Percentiles rank a stretch among this genome's conserved stretches.
phyloP scores from a whole-genome alignment of 1,140 invertebrate genomes.

The Drosophila pandora region DNA sequence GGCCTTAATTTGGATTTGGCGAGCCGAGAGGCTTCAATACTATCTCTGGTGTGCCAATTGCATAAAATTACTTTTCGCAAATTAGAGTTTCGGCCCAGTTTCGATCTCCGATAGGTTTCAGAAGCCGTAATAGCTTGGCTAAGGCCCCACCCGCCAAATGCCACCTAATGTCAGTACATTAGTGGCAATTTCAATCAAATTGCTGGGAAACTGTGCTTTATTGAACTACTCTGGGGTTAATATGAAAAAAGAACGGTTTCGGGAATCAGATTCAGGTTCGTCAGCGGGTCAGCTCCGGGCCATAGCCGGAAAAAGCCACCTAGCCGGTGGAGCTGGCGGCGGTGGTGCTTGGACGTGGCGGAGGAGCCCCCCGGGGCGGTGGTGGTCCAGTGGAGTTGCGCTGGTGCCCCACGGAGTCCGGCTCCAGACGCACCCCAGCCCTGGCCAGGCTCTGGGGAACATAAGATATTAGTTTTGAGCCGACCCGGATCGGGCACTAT shows the following conservation, averaged over 20 bases:
- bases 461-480: neutral
- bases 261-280: neutral
- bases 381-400: slow-evolving; percentile 32
- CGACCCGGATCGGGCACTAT: neutral
- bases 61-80: neutral
- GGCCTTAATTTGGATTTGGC: slow-evolving; percentile 19
- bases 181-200: too few relatives aligned
- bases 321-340: slow-evolving; percentile 40
- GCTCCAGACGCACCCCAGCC: slow-evolving; percentile 20
- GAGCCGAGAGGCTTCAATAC: neutral
- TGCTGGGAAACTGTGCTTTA: neutral
- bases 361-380: slow-evolving; percentile 34
- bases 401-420: slow-evolving; percentile 15
- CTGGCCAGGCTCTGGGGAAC: slow-evolving; percentile 34
- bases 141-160: too few relatives aligned
- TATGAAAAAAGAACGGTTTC: neutral
- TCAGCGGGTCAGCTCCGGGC: neutral
- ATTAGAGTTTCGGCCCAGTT: too few relatives aligned
- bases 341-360: slow-evolving; percentile 39
- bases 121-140: too few relatives aligned
- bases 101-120: too few relatives aligned
- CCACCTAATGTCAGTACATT: too few relatives aligned
- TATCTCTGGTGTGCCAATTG: neutral
- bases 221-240: neutral
- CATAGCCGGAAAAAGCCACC: neutral